Percentiles rank a stretch among this genome's conserved stretches.
These are phyloP conservation scores for Caenorhabditis inopinata DNA, from an alignment of 1,140 invertebrate genomes.

Conservation along the genomic window DNA sequence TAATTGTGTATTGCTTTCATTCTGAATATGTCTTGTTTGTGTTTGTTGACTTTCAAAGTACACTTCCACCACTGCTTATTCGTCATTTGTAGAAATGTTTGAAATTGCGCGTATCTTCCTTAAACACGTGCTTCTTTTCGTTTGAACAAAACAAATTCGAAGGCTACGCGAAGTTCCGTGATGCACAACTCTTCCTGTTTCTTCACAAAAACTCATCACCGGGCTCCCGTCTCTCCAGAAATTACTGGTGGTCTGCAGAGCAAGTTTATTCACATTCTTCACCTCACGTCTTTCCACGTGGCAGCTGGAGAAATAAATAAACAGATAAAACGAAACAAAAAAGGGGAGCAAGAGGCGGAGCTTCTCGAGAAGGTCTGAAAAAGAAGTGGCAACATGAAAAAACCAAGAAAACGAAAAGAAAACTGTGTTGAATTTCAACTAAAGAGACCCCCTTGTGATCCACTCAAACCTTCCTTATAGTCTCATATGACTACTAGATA, in stretches of 20 bases:
- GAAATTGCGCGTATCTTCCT: neutral
- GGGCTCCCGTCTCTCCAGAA: neutral
- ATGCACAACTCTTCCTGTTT: neutral
- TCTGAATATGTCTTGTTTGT: no score
- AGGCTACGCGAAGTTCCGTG: constrained; percentile 18
- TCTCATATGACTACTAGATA: constrained; percentile 31
- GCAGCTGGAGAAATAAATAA: neutral
- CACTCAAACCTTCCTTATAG: constrained; percentile 24
- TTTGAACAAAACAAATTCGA: neutral
- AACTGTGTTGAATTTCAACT: constrained; percentile 28
- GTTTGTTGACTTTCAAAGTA: no score
- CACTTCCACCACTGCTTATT: neutral
- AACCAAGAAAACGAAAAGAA: neutral
- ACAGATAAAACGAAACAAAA: neutral
- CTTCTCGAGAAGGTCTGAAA: neutral
- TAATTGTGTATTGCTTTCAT: no score
- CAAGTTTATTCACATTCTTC: constrained; percentile 4
- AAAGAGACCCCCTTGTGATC: constrained; percentile 28
- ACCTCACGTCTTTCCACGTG: neutral
- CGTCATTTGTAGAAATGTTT: constrained; percentile 5
- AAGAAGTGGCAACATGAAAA: neutral
- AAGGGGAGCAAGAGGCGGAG: neutral
- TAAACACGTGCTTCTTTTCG: constrained; percentile 1
- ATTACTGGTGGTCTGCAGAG: neutral
- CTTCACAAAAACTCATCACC: neutral